phyloP scores from a whole-genome alignment of 2,888 invertebrate genomes.

The Drosophila neonasuta region DNA sequence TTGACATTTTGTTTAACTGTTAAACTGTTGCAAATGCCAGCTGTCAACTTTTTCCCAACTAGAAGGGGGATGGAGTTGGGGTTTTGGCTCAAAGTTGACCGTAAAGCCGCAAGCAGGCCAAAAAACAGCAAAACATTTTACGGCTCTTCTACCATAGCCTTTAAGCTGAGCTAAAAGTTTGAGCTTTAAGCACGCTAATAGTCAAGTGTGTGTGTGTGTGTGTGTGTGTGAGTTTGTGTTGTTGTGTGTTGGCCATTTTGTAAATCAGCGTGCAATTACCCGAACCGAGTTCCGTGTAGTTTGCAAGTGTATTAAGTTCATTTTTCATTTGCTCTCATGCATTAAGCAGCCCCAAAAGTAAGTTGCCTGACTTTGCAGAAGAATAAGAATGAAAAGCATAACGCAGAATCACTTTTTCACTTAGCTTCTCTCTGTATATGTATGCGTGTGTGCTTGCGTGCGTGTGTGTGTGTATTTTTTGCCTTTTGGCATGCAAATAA shows the following conservation, averaged over 20 bases:
- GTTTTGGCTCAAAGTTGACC: constrained; percentile 36
- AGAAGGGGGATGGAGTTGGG: not conserved
- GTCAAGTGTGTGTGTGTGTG: constrained; percentile 17
- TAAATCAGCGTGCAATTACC: constrained; percentile 76
- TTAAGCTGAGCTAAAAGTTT: constrained; percentile 53
- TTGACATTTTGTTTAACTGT: constrained; percentile 69
- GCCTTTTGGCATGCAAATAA: constrained; percentile 76
- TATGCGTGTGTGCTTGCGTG: constrained; percentile 38
- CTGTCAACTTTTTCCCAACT: constrained; percentile 61
- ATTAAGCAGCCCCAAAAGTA: constrained; percentile 56
- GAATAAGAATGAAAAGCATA: constrained; percentile 41
- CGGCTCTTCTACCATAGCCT: constrained; percentile 47
- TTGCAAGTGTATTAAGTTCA: constrained; percentile 75
- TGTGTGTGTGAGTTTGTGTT: no score
- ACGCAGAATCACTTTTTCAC: constrained; percentile 76
- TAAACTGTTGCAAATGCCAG: constrained; percentile 73
- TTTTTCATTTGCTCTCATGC: constrained; percentile 73
- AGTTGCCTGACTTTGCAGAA: constrained; percentile 41
- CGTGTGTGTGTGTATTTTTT: constrained; percentile 43
- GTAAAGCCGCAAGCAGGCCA: constrained; percentile 44
- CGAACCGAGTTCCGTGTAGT: constrained; percentile 55
- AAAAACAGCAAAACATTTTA: constrained; percentile 49
- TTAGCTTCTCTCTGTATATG: constrained; percentile 53
- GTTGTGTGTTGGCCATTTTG: constrained; percentile 57
- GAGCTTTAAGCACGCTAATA: constrained; percentile 58